phyloP scores from a whole-genome alignment of 2,888 invertebrate species.

The Pyrochroa serraticornis region DNA sequence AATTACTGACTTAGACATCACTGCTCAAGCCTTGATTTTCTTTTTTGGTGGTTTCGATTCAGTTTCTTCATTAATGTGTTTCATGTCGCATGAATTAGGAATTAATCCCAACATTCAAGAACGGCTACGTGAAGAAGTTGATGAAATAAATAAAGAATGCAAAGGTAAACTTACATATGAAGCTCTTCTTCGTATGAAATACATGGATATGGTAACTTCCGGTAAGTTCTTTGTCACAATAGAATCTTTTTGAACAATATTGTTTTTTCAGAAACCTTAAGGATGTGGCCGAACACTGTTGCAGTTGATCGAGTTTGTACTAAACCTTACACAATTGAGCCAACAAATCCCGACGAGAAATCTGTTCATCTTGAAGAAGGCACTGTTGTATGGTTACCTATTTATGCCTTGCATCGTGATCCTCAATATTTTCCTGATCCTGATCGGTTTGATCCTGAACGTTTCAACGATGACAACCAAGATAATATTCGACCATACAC shows the following conservation, averaged over 20 bases:
- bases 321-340: constrained; percentile 55
- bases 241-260: constrained; percentile 54
- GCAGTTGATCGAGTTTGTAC: constrained; percentile 59
- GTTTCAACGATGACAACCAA: constrained; percentile 54
- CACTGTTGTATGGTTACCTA: constrained; percentile 50
- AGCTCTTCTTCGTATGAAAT: constrained; percentile 58
- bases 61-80: constrained; percentile 54
- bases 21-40: constrained; percentile 15
- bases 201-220: constrained; percentile 60
- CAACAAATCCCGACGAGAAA: constrained; percentile 35
- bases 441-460: constrained; percentile 54
- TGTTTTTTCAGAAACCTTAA: constrained; percentile 30
- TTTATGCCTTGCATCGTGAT: constrained; percentile 56
- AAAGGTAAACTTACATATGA: constrained; percentile 55
- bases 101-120: constrained; percentile 65
- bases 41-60: constrained; percentile 60
- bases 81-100: constrained; percentile 64
- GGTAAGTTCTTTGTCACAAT: constrained; percentile 54
- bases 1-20: constrained; percentile 10
- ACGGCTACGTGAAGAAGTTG: constrained; percentile 58
- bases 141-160: constrained; percentile 21
- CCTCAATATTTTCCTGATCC: constrained; percentile 57
- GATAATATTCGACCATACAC: constrained; percentile 32
- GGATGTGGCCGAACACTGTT: constrained; percentile 37
- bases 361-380: constrained; percentile 43